Evolutionary conservation across 2,888 invertebrate species (phyloP), one percentile per base, ranked within the genome.

Genomic region (Tryphoninae sp.): DNA sequence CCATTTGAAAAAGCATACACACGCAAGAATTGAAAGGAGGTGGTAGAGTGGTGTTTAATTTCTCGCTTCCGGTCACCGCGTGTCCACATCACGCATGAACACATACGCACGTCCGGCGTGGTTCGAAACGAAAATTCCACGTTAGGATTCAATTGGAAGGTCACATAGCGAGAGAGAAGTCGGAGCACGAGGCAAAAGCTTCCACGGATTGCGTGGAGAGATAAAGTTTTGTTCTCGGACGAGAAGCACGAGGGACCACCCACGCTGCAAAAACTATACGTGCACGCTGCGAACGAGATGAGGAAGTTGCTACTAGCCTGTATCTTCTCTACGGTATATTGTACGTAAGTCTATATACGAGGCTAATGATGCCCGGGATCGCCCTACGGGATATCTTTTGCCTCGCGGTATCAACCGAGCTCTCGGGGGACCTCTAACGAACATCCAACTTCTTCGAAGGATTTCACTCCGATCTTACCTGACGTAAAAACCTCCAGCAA

Each of bases 141-240:
- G 78, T 80, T 82, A 77, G 75, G 80, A 83, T 82, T 84, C 80
- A 84, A 84, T 84, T 84, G 84, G 82, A 84, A 84, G 84, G 82
- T 82, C 84, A 83, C 77, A 53, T 61, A 51, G 71, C 58, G 62
- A 78, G 45, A 45, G 58, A 45, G 58, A 11, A 72, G 58, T 11
- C 22, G 42, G 33, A 49, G 68, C 49, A 65, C 51, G 67, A 16
- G 23, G 59, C 55, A 26, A 71, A 61, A 80, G 72, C 71, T 72
- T 76, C 79, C 82, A 73, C 77, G 78, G 76, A 82, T 77, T 76
- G 73, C 81, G 81, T 75, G 78, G 73, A 78, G 74, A 62, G 22
- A 13, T 55, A 33, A n/a, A 16, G 23, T 42, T 45, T 19, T 71
- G 16, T 16, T 13, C 16, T n/a, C 9, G 45, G 0, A 23, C n/a